phyloP scores from a whole-genome alignment of 64 coral and sea anemone species.

The Montipora foliosa region DNA sequence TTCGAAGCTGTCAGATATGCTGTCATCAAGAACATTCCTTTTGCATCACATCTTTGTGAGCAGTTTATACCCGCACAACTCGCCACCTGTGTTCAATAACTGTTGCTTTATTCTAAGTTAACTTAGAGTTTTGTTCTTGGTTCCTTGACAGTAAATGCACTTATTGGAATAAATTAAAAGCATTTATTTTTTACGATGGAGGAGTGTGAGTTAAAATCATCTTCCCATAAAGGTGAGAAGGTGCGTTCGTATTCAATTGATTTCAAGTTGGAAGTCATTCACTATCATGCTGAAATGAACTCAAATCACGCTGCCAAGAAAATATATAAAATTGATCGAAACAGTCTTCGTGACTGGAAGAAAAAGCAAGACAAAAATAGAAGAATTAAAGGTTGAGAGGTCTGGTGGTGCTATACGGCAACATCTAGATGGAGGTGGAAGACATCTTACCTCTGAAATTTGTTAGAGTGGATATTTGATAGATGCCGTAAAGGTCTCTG shows the following conservation, averaged over 20 bases:
- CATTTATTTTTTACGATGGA: slow-evolving; percentile 1
- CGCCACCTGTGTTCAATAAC: too few relatives aligned
- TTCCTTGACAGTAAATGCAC: too few relatives aligned
- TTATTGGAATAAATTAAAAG: not conserved
- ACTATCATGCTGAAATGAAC: slow-evolving; percentile 48
- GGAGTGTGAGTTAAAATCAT: slow-evolving; percentile 35
- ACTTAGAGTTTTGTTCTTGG: too few relatives aligned
- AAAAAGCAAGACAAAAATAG: slow-evolving; percentile 1
- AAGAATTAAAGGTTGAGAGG: too few relatives aligned
- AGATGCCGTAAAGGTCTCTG: not conserved
- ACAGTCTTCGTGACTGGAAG: slow-evolving; percentile 56
- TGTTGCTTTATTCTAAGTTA: too few relatives aligned
- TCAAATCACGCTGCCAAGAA: slow-evolving; percentile 29
- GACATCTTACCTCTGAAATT: not conserved
- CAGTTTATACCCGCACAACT: too few relatives aligned
- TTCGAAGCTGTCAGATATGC: too few relatives aligned
- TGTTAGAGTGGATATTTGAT: slow-evolving; percentile 49
- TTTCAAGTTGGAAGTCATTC: slow-evolving; percentile 65
- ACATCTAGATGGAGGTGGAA: too few relatives aligned
- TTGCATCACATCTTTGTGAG: too few relatives aligned
- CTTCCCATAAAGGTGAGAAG: slow-evolving; percentile 51
- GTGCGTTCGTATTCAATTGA: slow-evolving; percentile 27
- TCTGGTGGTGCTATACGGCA: too few relatives aligned
- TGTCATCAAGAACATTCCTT: too few relatives aligned
- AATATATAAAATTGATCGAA: slow-evolving; percentile 49